Evolutionary conservation across 2,888 invertebrate species (phyloP).

Genomic region (Tribolium freemani): DNA sequence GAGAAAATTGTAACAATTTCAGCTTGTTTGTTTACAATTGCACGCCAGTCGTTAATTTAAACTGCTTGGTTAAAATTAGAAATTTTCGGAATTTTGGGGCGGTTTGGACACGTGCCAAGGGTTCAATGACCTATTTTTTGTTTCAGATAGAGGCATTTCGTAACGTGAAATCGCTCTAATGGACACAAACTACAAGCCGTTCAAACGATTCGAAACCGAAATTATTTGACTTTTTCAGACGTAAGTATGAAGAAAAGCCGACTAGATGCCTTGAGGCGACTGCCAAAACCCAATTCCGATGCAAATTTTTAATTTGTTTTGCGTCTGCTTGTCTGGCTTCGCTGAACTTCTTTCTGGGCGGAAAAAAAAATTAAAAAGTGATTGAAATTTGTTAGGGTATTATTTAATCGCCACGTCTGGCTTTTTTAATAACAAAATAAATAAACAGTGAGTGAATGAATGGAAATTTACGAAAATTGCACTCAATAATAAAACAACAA

Average conservation of each 20-base stretch:
- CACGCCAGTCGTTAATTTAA: background rate
- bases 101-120: constrained; percentile 15
- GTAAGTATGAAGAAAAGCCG: constrained; percentile 24
- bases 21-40: constrained; percentile 23
- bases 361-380: background rate
- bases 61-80: constrained; percentile 3
- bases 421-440: no score
- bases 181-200: constrained; percentile 23
- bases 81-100: background rate
- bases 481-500: no score
- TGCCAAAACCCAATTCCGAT: constrained; percentile 35
- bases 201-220: constrained; percentile 8
- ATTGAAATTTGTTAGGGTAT: background rate
- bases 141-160: constrained; percentile 34
- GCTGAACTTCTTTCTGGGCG: no score
- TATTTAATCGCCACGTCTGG: background rate
- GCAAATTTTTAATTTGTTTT: constrained; percentile 41
- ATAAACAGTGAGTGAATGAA: no score
- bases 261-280: constrained; percentile 1
- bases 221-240: constrained; percentile 18
- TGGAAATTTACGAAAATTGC: no score
- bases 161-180: constrained; percentile 31
- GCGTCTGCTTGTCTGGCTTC: constrained; percentile 2
- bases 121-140: constrained; percentile 33
- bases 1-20: constrained; percentile 19